These are phyloP conservation scores for Oxycera nigricornis DNA, from an alignment of 2,888 invertebrate species.

Conservation along the genomic window DNA sequence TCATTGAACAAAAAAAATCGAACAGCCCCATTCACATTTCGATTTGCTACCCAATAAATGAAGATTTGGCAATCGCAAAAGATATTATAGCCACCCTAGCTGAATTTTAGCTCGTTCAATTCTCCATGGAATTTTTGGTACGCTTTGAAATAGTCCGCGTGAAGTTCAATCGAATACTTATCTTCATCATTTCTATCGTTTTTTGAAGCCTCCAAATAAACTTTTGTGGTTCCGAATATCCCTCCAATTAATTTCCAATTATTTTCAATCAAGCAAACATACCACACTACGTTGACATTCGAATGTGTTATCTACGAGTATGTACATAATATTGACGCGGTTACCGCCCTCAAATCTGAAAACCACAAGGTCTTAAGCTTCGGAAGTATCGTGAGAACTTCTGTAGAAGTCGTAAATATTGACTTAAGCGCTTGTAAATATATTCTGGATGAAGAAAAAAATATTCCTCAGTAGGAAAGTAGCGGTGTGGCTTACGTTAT, in stretches of 20 bases:
- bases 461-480: neutral
- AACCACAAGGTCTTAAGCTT: neutral
- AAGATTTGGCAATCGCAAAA: too few species aligned
- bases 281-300: neutral
- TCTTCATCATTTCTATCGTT: too few species aligned
- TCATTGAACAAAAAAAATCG: too few species aligned
- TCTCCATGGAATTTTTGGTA: too few species aligned
- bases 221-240: neutral
- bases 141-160: too few species aligned
- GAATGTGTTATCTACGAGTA: neutral
- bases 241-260: constrained; percentile 9
- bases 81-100: too few species aligned
- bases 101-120: too few species aligned
- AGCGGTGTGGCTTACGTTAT: neutral
- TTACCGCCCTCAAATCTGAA: constrained; percentile 15
- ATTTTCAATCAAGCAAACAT: neutral
- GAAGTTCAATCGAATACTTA: too few species aligned
- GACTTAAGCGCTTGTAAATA: constrained; percentile 3
- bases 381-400: constrained; percentile 39
- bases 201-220: too few species aligned
- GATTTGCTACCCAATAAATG: too few species aligned
- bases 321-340: constrained; percentile 9
- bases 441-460: neutral
- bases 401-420: constrained; percentile 36
- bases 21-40: too few species aligned